phyloP scores from a whole-genome alignment of 2,113 vertebrate genomes.

The Oxyura jamaicensis region DNA sequence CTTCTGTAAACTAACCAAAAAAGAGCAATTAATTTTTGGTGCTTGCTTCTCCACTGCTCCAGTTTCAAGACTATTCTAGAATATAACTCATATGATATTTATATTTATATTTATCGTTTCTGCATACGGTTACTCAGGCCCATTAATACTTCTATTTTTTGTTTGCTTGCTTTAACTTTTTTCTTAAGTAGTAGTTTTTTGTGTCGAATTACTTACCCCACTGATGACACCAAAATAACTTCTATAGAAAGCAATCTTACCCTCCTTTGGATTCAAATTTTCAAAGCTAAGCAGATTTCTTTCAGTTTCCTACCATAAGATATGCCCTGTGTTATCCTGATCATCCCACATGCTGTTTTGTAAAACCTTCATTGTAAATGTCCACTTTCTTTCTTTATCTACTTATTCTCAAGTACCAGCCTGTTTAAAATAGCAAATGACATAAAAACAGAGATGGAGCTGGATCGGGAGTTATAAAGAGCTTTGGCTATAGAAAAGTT shows the following conservation, averaged over 20 bases:
- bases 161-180: not conserved
- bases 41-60: not conserved
- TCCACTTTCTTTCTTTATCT: not conserved
- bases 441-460: not conserved
- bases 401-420: not conserved
- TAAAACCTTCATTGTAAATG: not conserved
- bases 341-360: not conserved
- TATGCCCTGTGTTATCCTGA: accelerated
- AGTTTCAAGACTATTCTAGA: not conserved
- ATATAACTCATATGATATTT: not conserved
- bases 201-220: not conserved
- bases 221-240: not conserved
- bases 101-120: not conserved
- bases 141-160: not conserved
- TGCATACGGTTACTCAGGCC: not conserved
- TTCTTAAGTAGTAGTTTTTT: not conserved
- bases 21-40: not conserved
- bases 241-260: not conserved
- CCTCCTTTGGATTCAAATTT: not conserved
- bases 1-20: not conserved
- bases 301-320: not conserved
- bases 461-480: not conserved
- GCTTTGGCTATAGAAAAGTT: not conserved
- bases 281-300: not conserved
- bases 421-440: not conserved